Evolutionary conservation across 2,888 invertebrate species (phyloP).

Genomic region (Syrista parreyssii): DNA sequence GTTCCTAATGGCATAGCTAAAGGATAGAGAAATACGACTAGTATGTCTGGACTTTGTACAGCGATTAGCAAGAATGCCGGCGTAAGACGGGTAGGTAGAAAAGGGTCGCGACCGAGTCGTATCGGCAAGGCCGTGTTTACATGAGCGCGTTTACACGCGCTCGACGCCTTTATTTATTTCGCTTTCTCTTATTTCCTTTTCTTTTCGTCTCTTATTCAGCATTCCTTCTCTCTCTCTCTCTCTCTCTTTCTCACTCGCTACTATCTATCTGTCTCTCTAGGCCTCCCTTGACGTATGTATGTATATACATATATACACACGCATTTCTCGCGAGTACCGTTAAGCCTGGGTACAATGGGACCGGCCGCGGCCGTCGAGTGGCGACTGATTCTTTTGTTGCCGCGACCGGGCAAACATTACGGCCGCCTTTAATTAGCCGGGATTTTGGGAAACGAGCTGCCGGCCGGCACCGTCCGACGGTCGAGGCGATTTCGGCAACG

Average conservation of each 20-base stretch:
- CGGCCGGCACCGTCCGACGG: neutral
- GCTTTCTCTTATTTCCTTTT: slow-evolving; percentile 8
- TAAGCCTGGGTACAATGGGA: slow-evolving; percentile 36
- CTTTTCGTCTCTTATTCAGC: slow-evolving; percentile 20
- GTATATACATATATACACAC: neutral
- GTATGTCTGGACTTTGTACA: neutral
- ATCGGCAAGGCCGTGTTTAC: slow-evolving; percentile 10
- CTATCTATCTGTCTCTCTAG: neutral
- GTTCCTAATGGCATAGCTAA: neutral
- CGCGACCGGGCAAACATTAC: slow-evolving; percentile 23
- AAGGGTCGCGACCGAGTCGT: slow-evolving; percentile 13
- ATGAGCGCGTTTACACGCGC: neutral
- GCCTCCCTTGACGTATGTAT: neutral
- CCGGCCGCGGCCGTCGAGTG: slow-evolving; percentile 54
- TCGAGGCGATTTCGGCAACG: slow-evolving; percentile 4
- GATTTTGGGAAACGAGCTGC: slow-evolving; percentile 47
- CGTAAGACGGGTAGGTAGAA: neutral
- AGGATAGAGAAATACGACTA: neutral
- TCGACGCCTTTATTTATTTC: slow-evolving; percentile 15
- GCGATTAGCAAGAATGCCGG: neutral
- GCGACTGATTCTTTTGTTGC: slow-evolving; percentile 25
- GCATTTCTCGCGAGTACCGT: slow-evolving; percentile 38
- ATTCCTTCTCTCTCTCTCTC: slow-evolving; percentile 14
- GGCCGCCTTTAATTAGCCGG: slow-evolving; percentile 58
- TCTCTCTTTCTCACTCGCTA: neutral